Evolutionary conservation across 1,140 invertebrate genomes (phyloP).

Genomic region (Drosophila trapezifrons): DNA sequence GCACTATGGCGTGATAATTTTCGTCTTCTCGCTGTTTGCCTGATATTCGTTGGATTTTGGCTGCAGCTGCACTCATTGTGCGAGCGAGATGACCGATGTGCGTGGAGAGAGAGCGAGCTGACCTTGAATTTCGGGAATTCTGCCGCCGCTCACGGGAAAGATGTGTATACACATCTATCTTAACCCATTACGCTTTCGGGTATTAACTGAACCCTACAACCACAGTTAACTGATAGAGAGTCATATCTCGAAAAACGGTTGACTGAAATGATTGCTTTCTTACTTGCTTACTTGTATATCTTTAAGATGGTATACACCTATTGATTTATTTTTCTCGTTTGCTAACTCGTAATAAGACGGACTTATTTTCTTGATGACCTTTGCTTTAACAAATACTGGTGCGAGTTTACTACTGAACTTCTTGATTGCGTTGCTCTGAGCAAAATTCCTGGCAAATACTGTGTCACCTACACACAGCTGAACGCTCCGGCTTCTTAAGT

Average conservation of each 20-base stretch:
- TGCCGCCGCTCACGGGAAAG: no score
- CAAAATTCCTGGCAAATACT: constrained; percentile 6
- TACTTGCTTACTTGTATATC: constrained; percentile 11
- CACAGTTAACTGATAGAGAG: not conserved
- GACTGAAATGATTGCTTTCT: not conserved
- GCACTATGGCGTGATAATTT: no score
- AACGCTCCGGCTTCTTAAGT: not conserved
- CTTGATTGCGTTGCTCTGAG: constrained; percentile 1
- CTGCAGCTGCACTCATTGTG: no score
- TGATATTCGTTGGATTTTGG: no score
- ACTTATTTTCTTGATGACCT: constrained; percentile 8
- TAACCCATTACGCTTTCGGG: no score
- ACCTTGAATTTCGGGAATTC: no score
- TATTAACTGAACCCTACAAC: no score
- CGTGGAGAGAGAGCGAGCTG: no score
- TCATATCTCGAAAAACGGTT: not conserved
- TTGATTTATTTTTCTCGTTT: not conserved
- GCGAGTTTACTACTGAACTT: not conserved
- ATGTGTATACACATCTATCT: no score
- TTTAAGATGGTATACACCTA: constrained; percentile 22
- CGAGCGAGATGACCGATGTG: no score
- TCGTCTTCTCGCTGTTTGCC: no score
- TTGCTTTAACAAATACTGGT: not conserved
- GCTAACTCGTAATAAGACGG: constrained; percentile 7
- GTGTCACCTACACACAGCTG: constrained; percentile 12